Conservation (phyloP, 2,797 vertebrate genomes). For the Garrulus glandarius region DNA sequence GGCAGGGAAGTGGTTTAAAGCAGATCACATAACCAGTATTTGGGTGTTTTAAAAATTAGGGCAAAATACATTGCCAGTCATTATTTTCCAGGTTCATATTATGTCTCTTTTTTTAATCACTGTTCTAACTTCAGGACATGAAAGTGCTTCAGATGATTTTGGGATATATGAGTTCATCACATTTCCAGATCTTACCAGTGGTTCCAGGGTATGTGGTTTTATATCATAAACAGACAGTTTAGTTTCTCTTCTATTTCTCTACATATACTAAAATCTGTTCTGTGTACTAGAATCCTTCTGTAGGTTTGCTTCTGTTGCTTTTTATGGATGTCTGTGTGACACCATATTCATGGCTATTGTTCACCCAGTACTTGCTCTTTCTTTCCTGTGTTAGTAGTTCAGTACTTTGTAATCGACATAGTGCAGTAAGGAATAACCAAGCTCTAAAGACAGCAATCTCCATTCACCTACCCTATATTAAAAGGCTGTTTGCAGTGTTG, state of each 20-base stretch:
- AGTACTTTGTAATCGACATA: neutral
- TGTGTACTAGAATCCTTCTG: neutral
- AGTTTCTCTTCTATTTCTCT: neutral
- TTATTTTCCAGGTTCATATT: neutral
- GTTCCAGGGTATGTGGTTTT: slow-evolving; percentile 80
- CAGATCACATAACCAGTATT: neutral
- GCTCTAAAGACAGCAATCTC: neutral
- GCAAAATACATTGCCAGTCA: neutral
- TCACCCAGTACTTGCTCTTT: neutral
- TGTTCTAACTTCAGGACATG: slow-evolving; percentile 82
- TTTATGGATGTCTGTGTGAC: neutral
- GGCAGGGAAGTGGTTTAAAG: neutral
- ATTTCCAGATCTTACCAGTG: slow-evolving; percentile 83
- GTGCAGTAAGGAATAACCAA: neutral
- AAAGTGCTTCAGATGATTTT: slow-evolving; percentile 93
- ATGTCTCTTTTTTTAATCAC: neutral
- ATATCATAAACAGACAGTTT: neutral
- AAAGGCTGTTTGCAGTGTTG: neutral
- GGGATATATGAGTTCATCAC: slow-evolving; percentile 96
- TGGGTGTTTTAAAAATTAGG: neutral
- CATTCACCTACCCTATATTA: neutral
- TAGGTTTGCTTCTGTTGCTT: neutral
- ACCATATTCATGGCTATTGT: neutral
- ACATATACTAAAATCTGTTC: neutral
- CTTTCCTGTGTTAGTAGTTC: neutral